These are phyloP conservation scores for Eira barbara DNA, from an alignment of 2,113 vertebrate genomes.

Conservation along the genomic window DNA sequence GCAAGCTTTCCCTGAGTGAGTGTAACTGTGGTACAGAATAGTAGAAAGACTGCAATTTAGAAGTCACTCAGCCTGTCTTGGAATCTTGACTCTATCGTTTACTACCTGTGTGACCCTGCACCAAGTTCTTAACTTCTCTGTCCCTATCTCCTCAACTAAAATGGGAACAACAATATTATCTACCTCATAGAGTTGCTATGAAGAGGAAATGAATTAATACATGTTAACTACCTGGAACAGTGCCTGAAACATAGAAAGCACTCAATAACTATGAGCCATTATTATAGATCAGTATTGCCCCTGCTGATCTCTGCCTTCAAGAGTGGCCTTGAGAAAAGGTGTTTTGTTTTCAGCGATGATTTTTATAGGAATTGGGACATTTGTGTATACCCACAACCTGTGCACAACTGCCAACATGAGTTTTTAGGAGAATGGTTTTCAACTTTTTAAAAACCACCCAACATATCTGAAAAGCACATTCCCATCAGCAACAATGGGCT, in stretches of 20 bases:
- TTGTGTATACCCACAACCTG: not conserved
- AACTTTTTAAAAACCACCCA: not conserved
- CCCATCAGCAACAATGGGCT: not conserved
- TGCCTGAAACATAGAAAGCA: not conserved
- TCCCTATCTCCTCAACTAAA: not conserved
- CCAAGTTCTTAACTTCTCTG: not conserved
- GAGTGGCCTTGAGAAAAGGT: not conserved
- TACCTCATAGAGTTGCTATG: not conserved
- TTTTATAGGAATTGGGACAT: not conserved
- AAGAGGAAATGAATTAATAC: not conserved
- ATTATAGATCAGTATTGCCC: not conserved
- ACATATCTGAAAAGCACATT: not conserved
- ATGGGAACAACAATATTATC: not conserved
- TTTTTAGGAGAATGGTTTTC: not conserved
- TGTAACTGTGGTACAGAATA: not conserved
- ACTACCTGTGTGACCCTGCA: not conserved
- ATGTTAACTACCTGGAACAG: not conserved
- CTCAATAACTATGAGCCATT: not conserved
- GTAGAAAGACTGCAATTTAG: not conserved
- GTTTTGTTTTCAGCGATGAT: not conserved
- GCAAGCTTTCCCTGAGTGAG: not conserved
- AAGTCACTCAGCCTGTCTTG: not conserved
- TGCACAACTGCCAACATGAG: not conserved
- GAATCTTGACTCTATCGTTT: not conserved
- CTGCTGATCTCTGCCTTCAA: not conserved